Evolutionary conservation across 2,888 invertebrate species (phyloP), one percentile per base, ranked within the genome.

Genomic region (Agrochola circellaris): DNA sequence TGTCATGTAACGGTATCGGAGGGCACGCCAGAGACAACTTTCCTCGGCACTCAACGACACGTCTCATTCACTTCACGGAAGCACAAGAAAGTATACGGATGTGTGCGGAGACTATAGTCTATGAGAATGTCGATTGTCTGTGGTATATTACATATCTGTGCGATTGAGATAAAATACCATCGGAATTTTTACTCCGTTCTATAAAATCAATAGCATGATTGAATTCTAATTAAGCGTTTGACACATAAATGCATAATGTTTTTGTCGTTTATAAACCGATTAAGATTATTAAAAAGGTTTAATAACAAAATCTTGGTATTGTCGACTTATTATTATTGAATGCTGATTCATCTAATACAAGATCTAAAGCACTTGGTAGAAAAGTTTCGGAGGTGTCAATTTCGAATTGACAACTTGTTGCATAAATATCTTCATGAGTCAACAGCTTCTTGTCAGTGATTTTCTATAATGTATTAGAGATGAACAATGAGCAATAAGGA

Each of bases 11-110:
- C 90, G 89, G 90, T 89, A 90, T 86, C 83, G 83, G 87, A 93
- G 93, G 94, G 93, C 91, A 93, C 91, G 92, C 89, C 88, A 70
- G 64, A 90, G 89, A 87, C 92, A 90, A 93, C 94, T 94, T 94
- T 94, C 94, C 91, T 93, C 90, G 80, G 77, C 83, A 85, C 83
- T 83, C 75, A 76, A 77, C 79, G 83, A 84, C 86, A 86, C 80
- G 87, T 86, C 89, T 84, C 79, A 83, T 85, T 84, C 87, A 88
- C 89, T 93, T 91, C 91, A 88, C 89, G 90, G 93, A 93, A 91
- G 88, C 85, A 72, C 77, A 85, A 79, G 90, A 90, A 92, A 93
- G 91, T 89, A 89, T 88, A 88, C 89, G 84, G 86, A 85, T 87
- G 76, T 87, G 76, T 82, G 79, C 77, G 66, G 56, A 81, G 34